Conservation (phyloP, 2,888 invertebrate genomes). For the Drosophila incognita region DNA sequence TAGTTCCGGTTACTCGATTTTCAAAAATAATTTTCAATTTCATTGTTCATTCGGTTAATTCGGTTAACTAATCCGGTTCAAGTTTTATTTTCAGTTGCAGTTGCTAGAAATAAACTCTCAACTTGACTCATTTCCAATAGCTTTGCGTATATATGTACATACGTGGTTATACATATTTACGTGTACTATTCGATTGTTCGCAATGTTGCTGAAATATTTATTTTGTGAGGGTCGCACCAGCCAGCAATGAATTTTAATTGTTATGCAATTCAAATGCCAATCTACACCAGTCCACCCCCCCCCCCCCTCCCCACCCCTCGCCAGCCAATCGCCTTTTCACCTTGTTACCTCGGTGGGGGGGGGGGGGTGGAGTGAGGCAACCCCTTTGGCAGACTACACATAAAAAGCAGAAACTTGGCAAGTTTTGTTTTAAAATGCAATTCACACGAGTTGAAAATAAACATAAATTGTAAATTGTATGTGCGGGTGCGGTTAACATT, state of each 20-base stretch:
- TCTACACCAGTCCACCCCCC: not conserved
- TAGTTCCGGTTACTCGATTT: no score
- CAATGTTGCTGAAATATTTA: conserved; percentile 41
- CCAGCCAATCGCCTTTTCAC: not conserved
- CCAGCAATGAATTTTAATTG: conserved; percentile 63
- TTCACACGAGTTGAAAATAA: conserved; percentile 68
- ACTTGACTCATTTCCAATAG: not conserved
- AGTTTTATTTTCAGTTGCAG: not conserved
- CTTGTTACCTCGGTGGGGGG: not conserved
- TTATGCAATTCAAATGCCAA: conserved; percentile 64
- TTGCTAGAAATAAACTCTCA: not conserved
- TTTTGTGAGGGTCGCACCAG: conserved; percentile 10
- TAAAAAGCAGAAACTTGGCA: conserved; percentile 23
- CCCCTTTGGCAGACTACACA: conserved; percentile 11
- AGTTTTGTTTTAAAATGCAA: conserved; percentile 74
- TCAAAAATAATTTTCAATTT: no score
- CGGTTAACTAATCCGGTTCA: not conserved
- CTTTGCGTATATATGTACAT: not conserved
- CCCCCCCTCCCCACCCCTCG: no score
- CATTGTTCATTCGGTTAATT: not conserved
- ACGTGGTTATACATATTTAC: conserved; percentile 14
- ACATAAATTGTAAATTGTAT: conserved; percentile 69
- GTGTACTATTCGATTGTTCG: not conserved
- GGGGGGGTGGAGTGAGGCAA: not conserved
- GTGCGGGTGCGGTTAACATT: conserved; percentile 13